Evolutionary conservation across 1,140 invertebrate genomes (phyloP), one percentile per base, ranked within the genome.

Genomic region (Drosophila pseudoobscura): DNA sequence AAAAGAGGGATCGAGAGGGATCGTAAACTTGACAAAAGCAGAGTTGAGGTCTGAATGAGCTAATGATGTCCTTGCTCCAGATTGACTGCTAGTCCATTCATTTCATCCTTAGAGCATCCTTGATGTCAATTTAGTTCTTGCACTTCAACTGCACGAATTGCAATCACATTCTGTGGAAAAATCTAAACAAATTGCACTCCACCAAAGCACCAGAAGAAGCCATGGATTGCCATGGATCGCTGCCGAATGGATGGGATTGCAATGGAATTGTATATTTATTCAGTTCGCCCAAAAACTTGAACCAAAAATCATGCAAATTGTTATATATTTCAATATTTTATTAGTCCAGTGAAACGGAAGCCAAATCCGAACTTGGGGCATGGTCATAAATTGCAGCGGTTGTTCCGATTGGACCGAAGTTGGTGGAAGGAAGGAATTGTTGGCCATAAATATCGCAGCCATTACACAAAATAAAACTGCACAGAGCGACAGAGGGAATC

Each of bases 311-410:
- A 87, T 87, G 74, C 45, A 60, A 77, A 77, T 87, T 74, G 60
- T 80, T 80, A 74, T 69, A 78, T 87, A 87, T 87, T 87, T 87
- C 80, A 87, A 87, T 85, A 82, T 85, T 85, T 85, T 85, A 85
- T 82, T 85, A 75, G 82, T 55, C 55, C 64, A 11, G 66, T 53
- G 66, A 61, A 63, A 31, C 35, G 64, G 46, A 61, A 63, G 55
- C 51, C 45, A 47, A 69, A 65, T 74, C 26, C 47, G 26, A 74
- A 52, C 60, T 26, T 69, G 9, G 65, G 65, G 39, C 59, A 56
- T 29, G 35, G 65, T 63, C 52, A 88, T 87, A 87, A 87, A 87
- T 87, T 87, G 82, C 82, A 87, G 82, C 82, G 77, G 82, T 85
- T 77, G 59, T 75, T 55, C 55, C 49, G 49, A 50, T 54, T 44